These are phyloP conservation scores for Nothocercus nigrocapillus DNA, from an alignment of 2,113 vertebrate genomes.

Conservation along the genomic window DNA sequence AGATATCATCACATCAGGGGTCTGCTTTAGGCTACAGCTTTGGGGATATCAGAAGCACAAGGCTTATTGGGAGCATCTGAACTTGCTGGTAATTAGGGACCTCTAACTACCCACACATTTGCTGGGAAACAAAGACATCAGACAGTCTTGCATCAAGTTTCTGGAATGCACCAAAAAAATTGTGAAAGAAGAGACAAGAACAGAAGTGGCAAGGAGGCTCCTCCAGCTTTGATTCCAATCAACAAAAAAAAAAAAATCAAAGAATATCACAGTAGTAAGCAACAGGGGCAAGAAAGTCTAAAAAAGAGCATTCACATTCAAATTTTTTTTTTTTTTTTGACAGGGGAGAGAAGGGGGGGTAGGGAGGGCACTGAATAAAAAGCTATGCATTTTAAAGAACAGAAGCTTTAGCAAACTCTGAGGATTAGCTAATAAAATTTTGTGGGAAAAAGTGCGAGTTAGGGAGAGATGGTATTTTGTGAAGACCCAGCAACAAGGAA, in stretches of 20 bases:
- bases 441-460: neutral
- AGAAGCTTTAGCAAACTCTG: neutral
- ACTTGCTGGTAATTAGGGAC: constrained; percentile 42
- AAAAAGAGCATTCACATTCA: neutral
- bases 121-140: constrained; percentile 46
- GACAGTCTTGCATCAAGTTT: constrained; percentile 1
- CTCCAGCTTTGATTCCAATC: neutral
- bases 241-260: neutral
- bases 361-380: neutral
- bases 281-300: accelerated
- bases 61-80: constrained; percentile 66
- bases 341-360: no score
- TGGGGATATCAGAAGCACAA: constrained; percentile 32
- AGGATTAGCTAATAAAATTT: neutral
- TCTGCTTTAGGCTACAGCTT: constrained; percentile 54
- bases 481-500: neutral
- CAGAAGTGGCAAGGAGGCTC: neutral
- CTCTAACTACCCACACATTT: constrained; percentile 58
- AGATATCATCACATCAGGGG: constrained; percentile 22
- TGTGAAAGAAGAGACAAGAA: neutral
- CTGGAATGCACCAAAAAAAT: neutral
- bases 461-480: neutral
- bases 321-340: no score
- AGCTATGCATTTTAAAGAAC: neutral
- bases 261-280: neutral